A percentile compares a stretch with the other conserved stretches of the same genome.
These are phyloP conservation scores for Holotrichia oblita DNA, from an alignment of 1,140 invertebrate genomes.

Conservation along the genomic window DNA sequence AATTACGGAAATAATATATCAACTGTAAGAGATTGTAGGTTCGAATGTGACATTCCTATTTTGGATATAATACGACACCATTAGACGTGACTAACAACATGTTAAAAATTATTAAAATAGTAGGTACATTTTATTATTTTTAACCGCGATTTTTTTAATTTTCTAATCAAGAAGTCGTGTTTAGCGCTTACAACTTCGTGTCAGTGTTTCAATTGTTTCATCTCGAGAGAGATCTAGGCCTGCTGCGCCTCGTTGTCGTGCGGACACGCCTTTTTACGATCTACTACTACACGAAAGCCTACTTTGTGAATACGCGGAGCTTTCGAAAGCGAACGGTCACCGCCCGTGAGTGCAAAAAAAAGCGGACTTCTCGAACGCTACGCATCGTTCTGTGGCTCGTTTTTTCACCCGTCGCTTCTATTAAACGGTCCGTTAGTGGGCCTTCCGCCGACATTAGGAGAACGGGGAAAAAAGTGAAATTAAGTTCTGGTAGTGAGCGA, in stretches of 20 bases:
- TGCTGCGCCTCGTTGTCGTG: conserved; percentile 9
- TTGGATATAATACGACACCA: too few species aligned
- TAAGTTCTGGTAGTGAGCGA: background rate
- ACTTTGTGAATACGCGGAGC: background rate
- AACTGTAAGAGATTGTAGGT: background rate
- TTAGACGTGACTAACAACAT: too few species aligned
- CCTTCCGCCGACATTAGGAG: background rate
- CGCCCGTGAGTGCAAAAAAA: background rate
- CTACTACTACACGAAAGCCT: background rate
- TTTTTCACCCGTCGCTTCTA: background rate
- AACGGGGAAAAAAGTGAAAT: conserved; percentile 13
- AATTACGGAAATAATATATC: background rate
- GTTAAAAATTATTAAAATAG: too few species aligned
- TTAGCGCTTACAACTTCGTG: background rate
- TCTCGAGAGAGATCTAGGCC: background rate
- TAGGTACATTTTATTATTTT: too few species aligned
- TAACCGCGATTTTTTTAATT: too few species aligned
- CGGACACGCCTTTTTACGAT: conserved; percentile 6
- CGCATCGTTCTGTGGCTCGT: background rate
- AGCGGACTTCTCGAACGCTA: background rate
- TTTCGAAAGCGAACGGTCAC: background rate
- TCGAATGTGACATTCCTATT: background rate
- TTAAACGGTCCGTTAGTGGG: conserved; percentile 11
- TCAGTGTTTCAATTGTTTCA: conserved; percentile 5
- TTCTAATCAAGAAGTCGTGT: too few species aligned